phyloP scores from a whole-genome alignment of 2,797 vertebrate genomes.

The Parauchenoglanis punctatus region DNA sequence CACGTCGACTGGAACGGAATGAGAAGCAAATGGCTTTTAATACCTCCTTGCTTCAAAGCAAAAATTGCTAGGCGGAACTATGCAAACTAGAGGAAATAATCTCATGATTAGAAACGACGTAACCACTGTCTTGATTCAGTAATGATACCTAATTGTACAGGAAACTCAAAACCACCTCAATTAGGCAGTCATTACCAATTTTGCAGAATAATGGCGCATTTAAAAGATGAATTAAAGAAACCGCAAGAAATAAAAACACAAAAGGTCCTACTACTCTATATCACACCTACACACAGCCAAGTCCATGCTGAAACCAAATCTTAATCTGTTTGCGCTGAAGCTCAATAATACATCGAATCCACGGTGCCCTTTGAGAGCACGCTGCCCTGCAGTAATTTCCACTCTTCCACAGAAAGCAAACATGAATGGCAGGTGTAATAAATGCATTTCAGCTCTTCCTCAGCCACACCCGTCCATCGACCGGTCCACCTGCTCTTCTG shows the following conservation, averaged over 20 bases:
- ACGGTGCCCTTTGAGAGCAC: conserved; percentile 21
- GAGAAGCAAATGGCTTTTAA: conserved; percentile 1
- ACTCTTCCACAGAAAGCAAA: conserved; percentile 26
- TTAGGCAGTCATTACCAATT: conserved; percentile 15
- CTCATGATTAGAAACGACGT: not conserved
- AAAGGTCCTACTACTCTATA: not conserved
- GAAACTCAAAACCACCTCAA: conserved; percentile 8
- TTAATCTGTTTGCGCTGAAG: conserved; percentile 34
- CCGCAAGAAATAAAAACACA: not conserved
- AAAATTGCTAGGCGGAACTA: not conserved
- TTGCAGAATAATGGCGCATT: conserved; percentile 2
- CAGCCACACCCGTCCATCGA: conserved; percentile 20
- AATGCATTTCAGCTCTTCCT: not conserved
- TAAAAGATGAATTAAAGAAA: not conserved
- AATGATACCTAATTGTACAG: not conserved
- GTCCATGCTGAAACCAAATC: conserved; percentile 22
- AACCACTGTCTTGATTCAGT: conserved; percentile 4
- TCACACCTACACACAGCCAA: not conserved
- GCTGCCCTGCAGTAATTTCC: conserved; percentile 26
- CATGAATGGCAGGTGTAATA: conserved; percentile 17
- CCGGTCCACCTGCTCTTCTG: not conserved
- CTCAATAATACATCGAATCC: conserved; percentile 34
- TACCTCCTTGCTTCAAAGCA: not conserved
- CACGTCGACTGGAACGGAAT: not conserved
- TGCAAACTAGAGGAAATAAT: not conserved